A percentile compares a stretch with the other conserved stretches of the same genome.
Conservation (phyloP, 2,797 vertebrate genomes). For the Lagocephalus sceleratus region DNA sequence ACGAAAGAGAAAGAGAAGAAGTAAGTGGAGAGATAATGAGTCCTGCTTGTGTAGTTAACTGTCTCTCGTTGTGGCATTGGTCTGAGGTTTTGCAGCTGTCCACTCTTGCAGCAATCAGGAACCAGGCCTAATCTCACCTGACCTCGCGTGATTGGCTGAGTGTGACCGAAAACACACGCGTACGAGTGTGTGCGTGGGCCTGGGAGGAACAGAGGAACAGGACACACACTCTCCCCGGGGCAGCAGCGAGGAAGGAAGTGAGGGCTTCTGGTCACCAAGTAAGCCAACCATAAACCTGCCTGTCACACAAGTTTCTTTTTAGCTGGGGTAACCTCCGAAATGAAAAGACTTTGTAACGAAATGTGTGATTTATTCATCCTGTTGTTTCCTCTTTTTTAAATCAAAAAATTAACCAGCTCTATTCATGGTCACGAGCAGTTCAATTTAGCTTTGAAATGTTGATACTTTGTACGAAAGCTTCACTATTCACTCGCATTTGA, state of each 20-base stretch:
- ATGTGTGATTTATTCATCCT: slow-evolving; percentile 5
- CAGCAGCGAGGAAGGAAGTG: slow-evolving; percentile 73
- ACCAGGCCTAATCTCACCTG: slow-evolving; percentile 68
- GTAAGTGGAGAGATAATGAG: slow-evolving; percentile 10
- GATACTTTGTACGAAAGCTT: slow-evolving; percentile 7
- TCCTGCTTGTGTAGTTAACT: slow-evolving; percentile 11
- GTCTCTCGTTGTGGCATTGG: slow-evolving; percentile 38
- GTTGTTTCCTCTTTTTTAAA: slow-evolving; percentile 6
- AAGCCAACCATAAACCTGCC: slow-evolving; percentile 57
- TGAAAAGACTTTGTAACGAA: slow-evolving; percentile 2
- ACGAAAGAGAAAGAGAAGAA: slow-evolving; percentile 1
- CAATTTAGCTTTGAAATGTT: slow-evolving; percentile 6
- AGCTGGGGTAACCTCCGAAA: slow-evolving; percentile 15
- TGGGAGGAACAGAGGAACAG: slow-evolving; percentile 60
- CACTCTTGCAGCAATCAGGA: slow-evolving; percentile 69
- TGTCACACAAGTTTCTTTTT: slow-evolving; percentile 42
- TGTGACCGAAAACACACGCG: slow-evolving; percentile 52
- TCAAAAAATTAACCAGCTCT: slow-evolving; percentile 4
- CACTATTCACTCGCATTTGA: slow-evolving; percentile 1
- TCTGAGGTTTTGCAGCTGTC: slow-evolving; percentile 68
- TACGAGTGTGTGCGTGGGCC: slow-evolving; percentile 16
- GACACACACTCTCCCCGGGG: slow-evolving; percentile 63
- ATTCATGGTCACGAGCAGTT: slow-evolving; percentile 12
- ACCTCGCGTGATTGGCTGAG: slow-evolving; percentile 54
- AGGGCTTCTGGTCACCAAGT: slow-evolving; percentile 65